Conservation (phyloP, 1,140 invertebrate genomes). For the Diabrotica undecimpunctata region DNA sequence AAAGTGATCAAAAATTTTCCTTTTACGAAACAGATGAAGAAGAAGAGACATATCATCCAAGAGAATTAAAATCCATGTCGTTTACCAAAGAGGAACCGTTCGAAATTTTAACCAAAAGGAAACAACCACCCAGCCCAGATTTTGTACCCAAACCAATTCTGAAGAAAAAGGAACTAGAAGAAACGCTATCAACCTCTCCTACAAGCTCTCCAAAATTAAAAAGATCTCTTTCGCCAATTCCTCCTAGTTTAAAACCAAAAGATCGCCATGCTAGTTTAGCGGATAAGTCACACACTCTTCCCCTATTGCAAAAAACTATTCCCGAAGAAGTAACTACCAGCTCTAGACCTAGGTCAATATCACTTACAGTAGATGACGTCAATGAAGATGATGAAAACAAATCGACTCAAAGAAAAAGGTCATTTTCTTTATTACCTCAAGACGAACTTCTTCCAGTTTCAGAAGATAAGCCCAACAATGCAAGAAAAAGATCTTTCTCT, state of each 20-base stretch:
- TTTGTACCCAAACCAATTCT: slow-evolving; percentile 72
- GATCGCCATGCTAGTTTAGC: slow-evolving; percentile 15
- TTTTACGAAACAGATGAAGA: slow-evolving; percentile 51
- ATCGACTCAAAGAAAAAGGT: slow-evolving; percentile 5
- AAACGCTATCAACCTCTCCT: slow-evolving; percentile 12
- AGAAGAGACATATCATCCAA: slow-evolving; percentile 67
- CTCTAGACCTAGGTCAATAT: neutral
- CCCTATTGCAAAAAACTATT: slow-evolving; percentile 7
- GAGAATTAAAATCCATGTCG: slow-evolving; percentile 37
- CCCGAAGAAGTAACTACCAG: slow-evolving; percentile 1
- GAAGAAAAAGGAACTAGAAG: slow-evolving; percentile 51
- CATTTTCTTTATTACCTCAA: slow-evolving; percentile 18
- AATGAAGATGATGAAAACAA: neutral
- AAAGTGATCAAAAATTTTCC: neutral
- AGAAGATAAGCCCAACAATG: slow-evolving; percentile 4
- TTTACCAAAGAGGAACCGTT: slow-evolving; percentile 49
- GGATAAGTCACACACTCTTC: neutral
- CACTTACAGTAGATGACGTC: neutral
- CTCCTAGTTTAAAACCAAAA: slow-evolving; percentile 8
- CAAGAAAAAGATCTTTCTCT: slow-evolving; percentile 20
- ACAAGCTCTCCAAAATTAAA: slow-evolving; percentile 14
- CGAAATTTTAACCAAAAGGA: slow-evolving; percentile 54
- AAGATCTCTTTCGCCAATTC: slow-evolving; percentile 31
- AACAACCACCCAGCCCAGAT: slow-evolving; percentile 58
- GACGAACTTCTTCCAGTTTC: slow-evolving; percentile 7